phyloP scores from a whole-genome alignment of 2,888 invertebrate species.

The Aporophyla nigra region DNA sequence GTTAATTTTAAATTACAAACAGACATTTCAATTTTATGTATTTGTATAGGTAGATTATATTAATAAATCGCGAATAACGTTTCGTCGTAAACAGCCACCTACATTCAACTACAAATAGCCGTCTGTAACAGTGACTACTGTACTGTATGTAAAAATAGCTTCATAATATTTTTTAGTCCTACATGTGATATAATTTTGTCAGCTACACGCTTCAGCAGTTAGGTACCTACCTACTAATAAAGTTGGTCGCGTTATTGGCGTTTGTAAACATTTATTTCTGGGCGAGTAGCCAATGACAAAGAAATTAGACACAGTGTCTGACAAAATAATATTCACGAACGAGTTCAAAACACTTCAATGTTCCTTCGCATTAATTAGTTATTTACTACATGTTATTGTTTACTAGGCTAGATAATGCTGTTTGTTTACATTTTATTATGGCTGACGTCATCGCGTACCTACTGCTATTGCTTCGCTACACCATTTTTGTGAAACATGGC shows the following conservation, averaged over 20 bases:
- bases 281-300: conserved; percentile 74
- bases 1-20: too few species aligned
- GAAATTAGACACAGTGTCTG: conserved; percentile 55
- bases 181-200: conserved; percentile 67
- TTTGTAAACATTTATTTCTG: conserved; percentile 71
- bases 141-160: conserved; percentile 71
- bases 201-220: conserved; percentile 53
- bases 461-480: conserved; percentile 13
- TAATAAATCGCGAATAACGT: conserved; percentile 9
- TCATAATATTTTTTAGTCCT: conserved; percentile 68
- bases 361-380: background rate
- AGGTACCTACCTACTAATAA: conserved; percentile 63
- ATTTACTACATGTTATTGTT: conserved; percentile 33
- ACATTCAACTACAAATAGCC: conserved; percentile 66
- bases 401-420: conserved; percentile 13
- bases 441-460: conserved; percentile 44
- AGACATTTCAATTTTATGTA: too few species aligned
- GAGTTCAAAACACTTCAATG: conserved; percentile 10
- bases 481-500: conserved; percentile 47
- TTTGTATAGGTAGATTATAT: background rate
- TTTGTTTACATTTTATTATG: conserved; percentile 49
- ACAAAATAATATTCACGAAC: conserved; percentile 43
- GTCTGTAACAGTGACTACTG: conserved; percentile 66
- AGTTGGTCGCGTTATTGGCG: conserved; percentile 76
- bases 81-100: conserved; percentile 50